Percentiles rank a stretch among this genome's conserved stretches.
Conservation (phyloP, 2,888 invertebrate species). For the Entomobrya proxima region DNA sequence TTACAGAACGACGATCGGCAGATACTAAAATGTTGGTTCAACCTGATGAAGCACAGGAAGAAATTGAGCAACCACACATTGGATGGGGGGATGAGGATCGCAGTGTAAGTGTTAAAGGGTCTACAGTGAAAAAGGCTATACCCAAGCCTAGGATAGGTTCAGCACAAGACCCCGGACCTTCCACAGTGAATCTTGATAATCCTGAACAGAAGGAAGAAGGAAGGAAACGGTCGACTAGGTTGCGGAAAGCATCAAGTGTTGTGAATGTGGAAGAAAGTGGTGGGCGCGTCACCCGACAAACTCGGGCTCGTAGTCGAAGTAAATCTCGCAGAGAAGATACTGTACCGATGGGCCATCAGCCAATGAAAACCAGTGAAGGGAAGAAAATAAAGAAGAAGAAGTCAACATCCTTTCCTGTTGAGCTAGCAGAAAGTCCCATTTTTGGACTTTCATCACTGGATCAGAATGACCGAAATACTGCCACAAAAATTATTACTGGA, state of each 20-base stretch:
- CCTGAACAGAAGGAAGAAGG: background rate
- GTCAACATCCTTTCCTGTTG: background rate
- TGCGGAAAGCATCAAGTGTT: background rate
- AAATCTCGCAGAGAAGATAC: slow-evolving; percentile 36
- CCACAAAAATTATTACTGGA: slow-evolving; percentile 79
- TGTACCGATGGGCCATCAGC: slow-evolving; percentile 43
- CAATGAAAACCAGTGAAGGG: background rate
- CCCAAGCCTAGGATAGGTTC: background rate
- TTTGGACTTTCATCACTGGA: slow-evolving; percentile 53
- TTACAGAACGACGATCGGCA: slow-evolving; percentile 33
- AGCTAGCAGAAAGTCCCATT: slow-evolving; percentile 10
- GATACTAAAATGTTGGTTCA: background rate
- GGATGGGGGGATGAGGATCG: slow-evolving; percentile 27
- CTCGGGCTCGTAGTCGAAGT: slow-evolving; percentile 36
- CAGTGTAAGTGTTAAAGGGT: background rate
- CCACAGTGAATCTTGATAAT: background rate
- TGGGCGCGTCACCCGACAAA: slow-evolving; percentile 19
- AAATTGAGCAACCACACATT: slow-evolving; percentile 52
- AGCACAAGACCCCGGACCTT: background rate
- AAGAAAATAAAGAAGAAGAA: slow-evolving; percentile 27
- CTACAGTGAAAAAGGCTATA: slow-evolving; percentile 19
- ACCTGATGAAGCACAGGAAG: slow-evolving; percentile 16
- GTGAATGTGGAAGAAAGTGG: background rate
- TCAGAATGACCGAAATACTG: background rate
- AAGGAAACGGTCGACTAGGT: slow-evolving; percentile 25